Evolutionary conservation across 2,113 vertebrate genomes (phyloP), one percentile per base, ranked within the genome.

Genomic region (Cyphomyrus plagiostoma): DNA sequence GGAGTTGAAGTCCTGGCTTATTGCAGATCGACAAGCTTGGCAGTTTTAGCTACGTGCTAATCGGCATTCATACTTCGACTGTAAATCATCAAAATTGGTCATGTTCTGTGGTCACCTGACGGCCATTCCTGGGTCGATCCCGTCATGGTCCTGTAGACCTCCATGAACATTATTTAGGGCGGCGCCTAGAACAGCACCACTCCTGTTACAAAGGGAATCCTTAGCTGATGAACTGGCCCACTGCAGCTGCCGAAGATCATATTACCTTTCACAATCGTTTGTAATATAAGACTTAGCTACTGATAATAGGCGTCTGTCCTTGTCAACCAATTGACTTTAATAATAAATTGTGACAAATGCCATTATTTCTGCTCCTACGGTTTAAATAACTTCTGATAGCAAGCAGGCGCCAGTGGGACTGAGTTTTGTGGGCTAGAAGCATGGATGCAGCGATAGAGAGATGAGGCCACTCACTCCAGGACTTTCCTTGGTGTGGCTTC

Each of bases 261-360:
- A 19, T 88, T 88, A 23, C 82, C 82, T n/a, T 84, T 84, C 46
- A 84, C 82, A 84, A 48, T 84, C 8, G 23, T 84, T 46, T 45
- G 82, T 84, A 84, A 84, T 48, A 4, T 21, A 87, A 35, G 50
- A 52, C 85, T 53, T 53, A 46, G n/a, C 85, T 35, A 52, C 17
- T 53, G 85, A 15, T 53, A 53, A 53, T 9, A 53, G 26, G 50
- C 56, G 17, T 30, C 10, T 30, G 48, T 17, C 48, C 13, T 53
- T 19, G 21, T 17, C 6, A 26, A 13, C 6, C 17, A 5, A 7
- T 39, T 87, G 48, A 53, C 1, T 87, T 39, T 53, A 84, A 52
- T 87, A 50, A 30, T 52, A n/a, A 21, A 35, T 53, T 17, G n/a
- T 30, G 15, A n/a, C 15, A 87, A 56, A 50, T 50, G 13, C 46